Percentiles rank a stretch among this genome's conserved stretches.
These are phyloP conservation scores for Ditylenchus weischeri DNA, from an alignment of 2,888 invertebrate genomes.

Conservation along the genomic window DNA sequence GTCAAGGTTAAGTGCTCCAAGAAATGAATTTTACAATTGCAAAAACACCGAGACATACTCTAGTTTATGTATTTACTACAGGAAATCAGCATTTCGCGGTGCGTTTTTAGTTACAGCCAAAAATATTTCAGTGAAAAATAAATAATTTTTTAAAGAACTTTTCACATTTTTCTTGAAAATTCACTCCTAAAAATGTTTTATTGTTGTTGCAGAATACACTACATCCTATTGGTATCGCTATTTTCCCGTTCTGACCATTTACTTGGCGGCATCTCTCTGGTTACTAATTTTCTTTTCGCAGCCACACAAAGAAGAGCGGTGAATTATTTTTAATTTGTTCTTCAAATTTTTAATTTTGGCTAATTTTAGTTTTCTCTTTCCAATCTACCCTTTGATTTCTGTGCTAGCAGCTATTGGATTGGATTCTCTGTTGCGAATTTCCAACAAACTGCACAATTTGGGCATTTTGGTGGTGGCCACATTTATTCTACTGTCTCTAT, in stretches of 20 bases:
- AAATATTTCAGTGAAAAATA: no score
- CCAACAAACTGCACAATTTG: slow-evolving; percentile 7
- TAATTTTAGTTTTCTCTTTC: slow-evolving; percentile 77
- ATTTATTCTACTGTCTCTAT: slow-evolving; percentile 42
- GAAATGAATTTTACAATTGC: no score
- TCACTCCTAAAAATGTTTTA: background rate
- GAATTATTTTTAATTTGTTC: slow-evolving; percentile 2
- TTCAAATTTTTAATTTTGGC: slow-evolving; percentile 4
- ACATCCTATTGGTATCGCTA: slow-evolving; percentile 11
- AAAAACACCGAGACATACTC: no score
- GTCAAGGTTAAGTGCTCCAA: no score
- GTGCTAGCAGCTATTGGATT: slow-evolving; percentile 65
- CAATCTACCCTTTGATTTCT: slow-evolving; percentile 79
- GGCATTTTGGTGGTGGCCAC: slow-evolving; percentile 26
- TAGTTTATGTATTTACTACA: no score
- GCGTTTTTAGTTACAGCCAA: no score
- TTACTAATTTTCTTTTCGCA: slow-evolving; percentile 79
- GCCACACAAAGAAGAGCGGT: slow-evolving; percentile 77
- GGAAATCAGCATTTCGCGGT: no score
- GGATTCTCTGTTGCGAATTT: slow-evolving; percentile 60
- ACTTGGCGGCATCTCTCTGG: slow-evolving; percentile 77
- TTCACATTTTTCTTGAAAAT: no score
- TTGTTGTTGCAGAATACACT: background rate
- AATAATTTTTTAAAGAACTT: no score
- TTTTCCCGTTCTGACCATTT: slow-evolving; percentile 41